Evolutionary conservation across 2,797 vertebrate genomes (phyloP), one percentile per base, ranked within the genome.

Genomic region (Cynodonichthys magdalenae): DNA sequence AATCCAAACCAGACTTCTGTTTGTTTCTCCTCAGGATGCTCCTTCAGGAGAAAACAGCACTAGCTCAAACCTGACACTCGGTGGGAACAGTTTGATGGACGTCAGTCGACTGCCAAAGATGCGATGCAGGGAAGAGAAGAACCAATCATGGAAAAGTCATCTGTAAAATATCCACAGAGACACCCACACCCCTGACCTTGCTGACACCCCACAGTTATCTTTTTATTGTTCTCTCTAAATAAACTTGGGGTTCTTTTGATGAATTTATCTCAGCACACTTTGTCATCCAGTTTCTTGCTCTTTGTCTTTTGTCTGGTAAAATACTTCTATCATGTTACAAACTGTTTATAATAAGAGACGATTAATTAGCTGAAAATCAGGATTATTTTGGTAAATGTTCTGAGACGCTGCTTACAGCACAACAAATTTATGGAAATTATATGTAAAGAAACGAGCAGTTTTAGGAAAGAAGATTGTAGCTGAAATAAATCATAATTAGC

Each of bases 21-120:
- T 59, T 9, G 24, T 17, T 77, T 27, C 45, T 64, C 8, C 6
- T 28, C 48, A 94, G 93, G 93, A 72, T 94, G 93, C 76, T 94
- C 93, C 3, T 94, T 94, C 89, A 92, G 93, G 81, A 93, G 92
- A 81, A 94, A 94, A 91, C 93, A 93, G 77, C 93, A 94, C 86
- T 94, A 93, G 78, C 59, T 63, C 66, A 59, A 79, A 47, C 67
- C 24, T 24, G 24, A 24, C 24, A 24, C 24, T 24, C 24, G 56
- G 36, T 71, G 67, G 54, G 6, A 58, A 15, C 57, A 66, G 70
- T 74, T 83, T 80, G 76, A 80, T 71, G 75, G 71, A 73, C 62
- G 57, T 78, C 63, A 59, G 72, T 81, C 53, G 66, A 77, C 77
- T 83, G 75, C 73, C 74, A 69, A 69, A 58, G 77, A 75, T 52